Evolutionary conservation across 2,888 invertebrate species (phyloP), one percentile per base, ranked within the genome.

Genomic region (Hydraecia micacea): DNA sequence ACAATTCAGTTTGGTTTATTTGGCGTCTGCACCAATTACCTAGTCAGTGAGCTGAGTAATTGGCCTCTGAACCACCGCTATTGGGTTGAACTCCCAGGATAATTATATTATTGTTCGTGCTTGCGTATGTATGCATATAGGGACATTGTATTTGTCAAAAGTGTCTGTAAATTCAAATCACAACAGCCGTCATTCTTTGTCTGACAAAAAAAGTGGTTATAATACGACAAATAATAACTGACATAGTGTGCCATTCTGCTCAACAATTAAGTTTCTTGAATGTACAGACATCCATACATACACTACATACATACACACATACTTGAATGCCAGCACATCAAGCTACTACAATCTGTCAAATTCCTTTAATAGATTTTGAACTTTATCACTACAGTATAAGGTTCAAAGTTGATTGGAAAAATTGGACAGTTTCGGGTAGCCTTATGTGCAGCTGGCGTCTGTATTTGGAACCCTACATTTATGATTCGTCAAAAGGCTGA

Each of bases 11-110:
- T 49, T 28, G 13, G 39, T 62, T n/a, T 13, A 8, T 66, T 79
- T 69, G 58, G 39, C 2, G 15, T 32, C 60, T 32, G 13, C 18
- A 7, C n/a, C 15, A 80, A 60, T 71, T 62, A 80, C 15, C 9
- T 7, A 71, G 9, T 7, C 49, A 80, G n/a, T 77, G 32, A 18
- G 0, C 49, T 52, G 72, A 42, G 32, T 71, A 80, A 71, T 80
- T 71, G 60, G 15, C 49, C 7, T 49, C 11, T 42, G 60, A 32
- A 39, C 4, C 55, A 39, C 4, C 32, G 58, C 18, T 25, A 39
- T 9, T 32, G 49, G 49, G 32, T 42, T 32, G 25, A 42, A 62
- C 52, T 52, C 15, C 49, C 21, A 1, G 11, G n/a, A 71, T 15
- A 39, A 39, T 68, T 49, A 28, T 15, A n/a, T n/a, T n/a, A 39